A percentile compares a stretch with the other conserved stretches of the same genome.
Evolutionary conservation across 2,888 invertebrate species (phyloP).

Genomic region (Anthoptus insignis): DNA sequence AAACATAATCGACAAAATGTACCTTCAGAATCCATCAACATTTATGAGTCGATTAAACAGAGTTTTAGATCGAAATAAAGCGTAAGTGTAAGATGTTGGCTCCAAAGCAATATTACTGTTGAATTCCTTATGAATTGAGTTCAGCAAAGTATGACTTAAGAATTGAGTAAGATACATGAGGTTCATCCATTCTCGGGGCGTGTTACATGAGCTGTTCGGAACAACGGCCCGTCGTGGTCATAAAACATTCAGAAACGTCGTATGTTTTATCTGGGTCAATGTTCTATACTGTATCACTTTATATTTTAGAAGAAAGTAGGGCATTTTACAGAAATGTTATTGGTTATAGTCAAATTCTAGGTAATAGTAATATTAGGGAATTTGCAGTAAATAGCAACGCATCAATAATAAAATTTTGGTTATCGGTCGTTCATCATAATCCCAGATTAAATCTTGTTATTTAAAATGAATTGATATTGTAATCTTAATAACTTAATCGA

Average conservation of each 20-base stretch:
- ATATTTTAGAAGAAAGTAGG: constrained; percentile 32
- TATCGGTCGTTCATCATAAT: not conserved
- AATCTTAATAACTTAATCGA: not conserved
- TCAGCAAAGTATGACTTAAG: constrained; percentile 19
- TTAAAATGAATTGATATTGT: not conserved
- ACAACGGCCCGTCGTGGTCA: constrained; percentile 31
- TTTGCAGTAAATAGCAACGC: too few relatives aligned
- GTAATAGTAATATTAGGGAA: not conserved
- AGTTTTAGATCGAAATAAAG: not conserved
- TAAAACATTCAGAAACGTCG: constrained; percentile 34
- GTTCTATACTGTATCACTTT: constrained; percentile 43
- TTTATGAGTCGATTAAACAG: not conserved
- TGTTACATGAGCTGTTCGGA: constrained; percentile 20
- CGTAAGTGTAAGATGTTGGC: not conserved
- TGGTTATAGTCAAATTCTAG: not conserved
- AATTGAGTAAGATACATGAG: constrained; percentile 23
- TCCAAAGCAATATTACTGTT: not conserved
- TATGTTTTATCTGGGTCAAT: constrained; percentile 53
- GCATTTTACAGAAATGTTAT: constrained; percentile 17
- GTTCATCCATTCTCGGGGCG: constrained; percentile 18
- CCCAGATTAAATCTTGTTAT: not conserved
- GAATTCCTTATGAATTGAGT: not conserved
- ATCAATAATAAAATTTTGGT: not conserved
- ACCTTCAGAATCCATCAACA: not conserved
- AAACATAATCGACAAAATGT: not conserved